Conservation (phyloP, 30 jellyfish, hydroid and myxozoan genomes). For the Pseudorhiza aurosa region DNA sequence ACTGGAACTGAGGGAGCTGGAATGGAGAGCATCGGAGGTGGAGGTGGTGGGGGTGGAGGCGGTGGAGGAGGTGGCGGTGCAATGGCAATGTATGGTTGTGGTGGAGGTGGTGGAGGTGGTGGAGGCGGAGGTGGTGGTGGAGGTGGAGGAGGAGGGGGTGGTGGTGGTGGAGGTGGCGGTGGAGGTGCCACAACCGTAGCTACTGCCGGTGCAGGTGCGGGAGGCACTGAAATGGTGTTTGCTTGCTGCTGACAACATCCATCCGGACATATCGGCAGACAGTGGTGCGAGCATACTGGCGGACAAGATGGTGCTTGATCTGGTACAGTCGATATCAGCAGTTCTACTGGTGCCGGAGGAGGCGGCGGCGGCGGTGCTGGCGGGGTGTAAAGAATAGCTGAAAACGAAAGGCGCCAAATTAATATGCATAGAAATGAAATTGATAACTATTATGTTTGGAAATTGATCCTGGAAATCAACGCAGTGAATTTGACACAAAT, state of each 20-base stretch:
- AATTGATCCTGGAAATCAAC: neutral
- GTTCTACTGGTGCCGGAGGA: slow-evolving; percentile 81
- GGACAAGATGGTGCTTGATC: slow-evolving; percentile 64
- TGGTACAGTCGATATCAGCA: slow-evolving; percentile 47
- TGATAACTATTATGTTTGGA: too few relatives aligned
- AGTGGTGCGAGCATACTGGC: slow-evolving; percentile 68
- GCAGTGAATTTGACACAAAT: too few relatives aligned
- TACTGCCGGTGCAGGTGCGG: slow-evolving; percentile 76
- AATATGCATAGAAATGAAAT: too few relatives aligned
- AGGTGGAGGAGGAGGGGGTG: slow-evolving; percentile 57
- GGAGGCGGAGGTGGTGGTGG: slow-evolving; percentile 73
- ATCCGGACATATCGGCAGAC: slow-evolving; percentile 58
- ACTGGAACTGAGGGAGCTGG: slow-evolving; percentile 16
- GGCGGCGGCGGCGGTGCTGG: slow-evolving; percentile 89
- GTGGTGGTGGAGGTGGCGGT: slow-evolving; percentile 70
- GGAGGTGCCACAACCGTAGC: slow-evolving; percentile 41
- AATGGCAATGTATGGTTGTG: slow-evolving; percentile 33
- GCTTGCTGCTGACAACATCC: slow-evolving; percentile 44
- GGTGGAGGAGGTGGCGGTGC: slow-evolving; percentile 65
- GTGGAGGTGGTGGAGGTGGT: slow-evolving; percentile 73
- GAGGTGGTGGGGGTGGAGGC: slow-evolving; percentile 28
- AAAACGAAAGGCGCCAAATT: slow-evolving; percentile 25
- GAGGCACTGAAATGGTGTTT: slow-evolving; percentile 38
- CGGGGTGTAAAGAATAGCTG: slow-evolving; percentile 56
- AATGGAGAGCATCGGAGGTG: slow-evolving; percentile 45